phyloP scores from a whole-genome alignment of 2,797 vertebrate genomes.

The Hydrolagus colliei region DNA sequence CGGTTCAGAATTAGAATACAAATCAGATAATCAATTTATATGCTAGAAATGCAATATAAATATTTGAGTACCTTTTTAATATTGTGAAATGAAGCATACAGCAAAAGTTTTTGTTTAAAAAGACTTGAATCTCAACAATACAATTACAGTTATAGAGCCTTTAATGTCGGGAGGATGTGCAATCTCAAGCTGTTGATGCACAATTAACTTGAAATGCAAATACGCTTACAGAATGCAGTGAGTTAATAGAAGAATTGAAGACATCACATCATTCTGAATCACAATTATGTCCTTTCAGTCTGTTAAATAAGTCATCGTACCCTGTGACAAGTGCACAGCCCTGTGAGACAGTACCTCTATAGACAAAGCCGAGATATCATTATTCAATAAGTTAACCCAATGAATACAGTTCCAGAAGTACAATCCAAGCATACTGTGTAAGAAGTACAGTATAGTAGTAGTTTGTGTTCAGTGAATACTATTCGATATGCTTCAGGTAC shows the following conservation, averaged over 20 bases:
- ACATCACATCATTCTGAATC: slow-evolving; percentile 47
- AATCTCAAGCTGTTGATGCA: neutral
- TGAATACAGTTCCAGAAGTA: slow-evolving; percentile 14
- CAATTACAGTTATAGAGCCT: too few relatives aligned
- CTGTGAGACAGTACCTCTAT: slow-evolving; percentile 59
- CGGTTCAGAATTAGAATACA: neutral
- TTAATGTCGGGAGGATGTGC: too few relatives aligned
- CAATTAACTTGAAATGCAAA: neutral
- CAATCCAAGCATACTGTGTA: slow-evolving; percentile 1
- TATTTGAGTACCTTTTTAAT: neutral
- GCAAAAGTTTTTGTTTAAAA: too few relatives aligned
- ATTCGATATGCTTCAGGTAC: neutral
- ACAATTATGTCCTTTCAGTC: slow-evolving; percentile 36
- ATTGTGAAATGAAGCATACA: neutral
- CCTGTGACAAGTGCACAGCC: slow-evolving; percentile 52
- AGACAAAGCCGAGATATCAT: slow-evolving; percentile 64
- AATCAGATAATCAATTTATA: neutral
- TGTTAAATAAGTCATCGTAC: slow-evolving; percentile 35
- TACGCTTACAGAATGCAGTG: neutral
- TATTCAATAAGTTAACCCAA: slow-evolving; percentile 60
- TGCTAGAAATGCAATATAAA: neutral
- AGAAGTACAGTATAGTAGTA: neutral
- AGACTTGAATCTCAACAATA: neutral
- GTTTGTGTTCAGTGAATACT: slow-evolving; percentile 1
- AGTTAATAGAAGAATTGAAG: neutral